Percentiles rank a stretch among this genome's conserved stretches.
These are phyloP conservation scores for Drosophila antonietae DNA, from an alignment of 2,888 invertebrate species.

Conservation along the genomic window DNA sequence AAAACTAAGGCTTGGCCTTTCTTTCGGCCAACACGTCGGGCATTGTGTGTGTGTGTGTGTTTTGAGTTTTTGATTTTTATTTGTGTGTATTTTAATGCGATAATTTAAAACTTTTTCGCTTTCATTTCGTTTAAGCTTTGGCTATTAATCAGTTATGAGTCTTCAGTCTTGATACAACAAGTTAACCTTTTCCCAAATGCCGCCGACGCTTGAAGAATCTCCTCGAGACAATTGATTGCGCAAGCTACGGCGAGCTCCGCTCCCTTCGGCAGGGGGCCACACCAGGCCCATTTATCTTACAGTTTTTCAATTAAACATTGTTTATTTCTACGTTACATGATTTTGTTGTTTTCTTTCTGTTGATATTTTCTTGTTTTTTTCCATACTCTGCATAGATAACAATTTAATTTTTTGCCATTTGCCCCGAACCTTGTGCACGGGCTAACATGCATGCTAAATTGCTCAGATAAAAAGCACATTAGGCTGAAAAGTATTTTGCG, in stretches of 20 bases:
- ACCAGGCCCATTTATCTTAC: constrained; percentile 55
- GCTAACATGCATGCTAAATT: constrained; percentile 65
- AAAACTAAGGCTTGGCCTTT: constrained; percentile 43
- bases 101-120: constrained; percentile 71
- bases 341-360: background rate
- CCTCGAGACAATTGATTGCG: constrained; percentile 37
- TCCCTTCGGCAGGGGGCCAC: constrained; percentile 11
- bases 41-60: background rate
- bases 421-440: constrained; percentile 31
- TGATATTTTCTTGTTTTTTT: background rate
- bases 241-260: constrained; percentile 24
- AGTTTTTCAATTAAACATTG: constrained; percentile 66
- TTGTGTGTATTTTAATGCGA: constrained; percentile 58
- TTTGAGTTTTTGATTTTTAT: background rate
- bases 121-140: constrained; percentile 64
- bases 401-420: constrained; percentile 51
- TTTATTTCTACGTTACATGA: constrained; percentile 49
- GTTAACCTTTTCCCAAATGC: constrained; percentile 31
- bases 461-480: constrained; percentile 55
- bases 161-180: constrained; percentile 43
- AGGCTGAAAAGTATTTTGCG: constrained; percentile 56
- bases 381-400: constrained; percentile 58
- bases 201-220: constrained; percentile 59
- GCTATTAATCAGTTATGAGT: constrained; percentile 70
- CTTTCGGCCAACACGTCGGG: constrained; percentile 44